phyloP scores from a whole-genome alignment of 2,888 invertebrate genomes.

The Cantharis nigra region DNA sequence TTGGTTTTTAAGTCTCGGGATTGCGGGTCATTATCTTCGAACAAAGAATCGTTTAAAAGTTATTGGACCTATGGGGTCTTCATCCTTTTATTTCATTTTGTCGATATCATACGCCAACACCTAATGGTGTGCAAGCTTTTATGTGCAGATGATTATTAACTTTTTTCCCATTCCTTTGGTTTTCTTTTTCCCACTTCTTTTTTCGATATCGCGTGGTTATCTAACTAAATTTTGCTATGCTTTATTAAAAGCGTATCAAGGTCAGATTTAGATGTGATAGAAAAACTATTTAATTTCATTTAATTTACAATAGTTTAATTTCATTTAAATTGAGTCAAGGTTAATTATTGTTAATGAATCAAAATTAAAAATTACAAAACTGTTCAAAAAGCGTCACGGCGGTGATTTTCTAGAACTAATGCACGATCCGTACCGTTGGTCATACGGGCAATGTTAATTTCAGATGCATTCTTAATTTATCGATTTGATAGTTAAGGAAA shows the following conservation, averaged over 20 bases:
- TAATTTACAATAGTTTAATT: not conserved
- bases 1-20: not conserved
- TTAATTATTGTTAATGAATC: not conserved
- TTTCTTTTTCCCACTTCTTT: not conserved
- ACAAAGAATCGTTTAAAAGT: not conserved
- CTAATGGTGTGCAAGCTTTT: not conserved
- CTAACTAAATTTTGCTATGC: not conserved
- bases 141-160: not conserved
- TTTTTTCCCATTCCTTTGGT: not conserved
- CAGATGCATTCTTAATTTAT: not conserved
- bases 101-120: not conserved
- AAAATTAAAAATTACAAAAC: not conserved
- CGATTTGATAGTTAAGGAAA: not conserved
- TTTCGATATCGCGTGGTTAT: not conserved
- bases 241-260: not conserved
- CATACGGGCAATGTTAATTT: not conserved
- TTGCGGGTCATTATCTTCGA: not conserved
- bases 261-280: not conserved
- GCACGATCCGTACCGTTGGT: not conserved
- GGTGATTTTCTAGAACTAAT: not conserved
- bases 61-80: not conserved
- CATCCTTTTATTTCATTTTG: not conserved
- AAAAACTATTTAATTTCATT: not conserved
- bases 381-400: not conserved
- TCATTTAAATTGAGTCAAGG: not conserved